Evolutionary conservation across 2,888 invertebrate species (phyloP), one percentile per base, ranked within the genome.

Genomic region (Pseudococcus viburni): DNA sequence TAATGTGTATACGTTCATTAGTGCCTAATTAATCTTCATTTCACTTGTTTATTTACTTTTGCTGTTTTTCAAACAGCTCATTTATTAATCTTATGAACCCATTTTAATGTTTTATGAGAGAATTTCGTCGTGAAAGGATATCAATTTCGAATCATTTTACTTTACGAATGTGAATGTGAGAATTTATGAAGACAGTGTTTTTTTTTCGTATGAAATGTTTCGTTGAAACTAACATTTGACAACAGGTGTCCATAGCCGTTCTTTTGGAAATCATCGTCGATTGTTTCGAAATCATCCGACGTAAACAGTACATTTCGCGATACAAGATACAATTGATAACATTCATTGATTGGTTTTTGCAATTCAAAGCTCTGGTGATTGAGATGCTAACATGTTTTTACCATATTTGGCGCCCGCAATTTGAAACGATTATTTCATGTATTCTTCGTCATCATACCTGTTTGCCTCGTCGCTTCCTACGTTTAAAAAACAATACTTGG

Each of bases 381-480:
- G 46, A 83, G 46, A 83, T 83, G 46, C 19, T 46, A 73, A 73
- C 73, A 73, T 73, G 80, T 19, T 83, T 83, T 83, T 22, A 83
- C 80, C 80, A 46, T 83, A 83, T 83, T 83, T 83, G 80, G 80
- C 80, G 80, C 12, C 80, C 80, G 46, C 80, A 83, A 83, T 83
- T 42, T 46, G 39, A 46, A 83, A 83, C 19, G 7, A 42, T 80
- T 80, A 39, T n/a, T 33, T 33, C 26, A 42, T 42, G 42, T 59
- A 46, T 83, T 46, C 80, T 46, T 83, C 80, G 80, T 83, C 80
- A 46, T 83, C 73, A 46, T 83, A 83, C 80, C 19, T 11, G 80
- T 83, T 83, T 83, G 80, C 80, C 80, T 83, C 80, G 80, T 83
- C 33, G 39, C 80, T 83, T 83, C 80, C 80, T 83, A 83, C 80